Evolutionary conservation across 2,797 vertebrate species (phyloP).

Genomic region (Acridotheres tristis): DNA sequence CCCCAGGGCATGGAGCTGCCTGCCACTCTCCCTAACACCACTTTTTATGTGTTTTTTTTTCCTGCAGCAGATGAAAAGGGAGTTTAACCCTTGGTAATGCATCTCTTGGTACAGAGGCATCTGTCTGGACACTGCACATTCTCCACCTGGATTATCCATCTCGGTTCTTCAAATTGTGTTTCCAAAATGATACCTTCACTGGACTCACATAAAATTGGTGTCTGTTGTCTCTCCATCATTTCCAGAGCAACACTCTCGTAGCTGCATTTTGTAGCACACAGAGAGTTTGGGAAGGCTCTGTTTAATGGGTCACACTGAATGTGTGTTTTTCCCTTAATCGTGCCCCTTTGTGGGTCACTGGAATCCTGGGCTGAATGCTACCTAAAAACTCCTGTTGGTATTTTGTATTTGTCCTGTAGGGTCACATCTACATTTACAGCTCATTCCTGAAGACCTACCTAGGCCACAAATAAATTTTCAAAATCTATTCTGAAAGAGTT

Average conservation of each 20-base stretch:
- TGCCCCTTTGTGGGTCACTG: background rate
- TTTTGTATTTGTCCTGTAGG: background rate
- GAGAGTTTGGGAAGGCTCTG: background rate
- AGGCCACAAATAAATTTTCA: background rate
- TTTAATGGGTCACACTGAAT: background rate
- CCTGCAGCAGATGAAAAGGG: background rate
- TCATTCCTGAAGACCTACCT: background rate
- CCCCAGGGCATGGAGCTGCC: background rate
- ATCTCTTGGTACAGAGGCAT: background rate
- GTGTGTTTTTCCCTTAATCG: background rate
- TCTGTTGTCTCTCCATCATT: background rate
- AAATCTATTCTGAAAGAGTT: background rate
- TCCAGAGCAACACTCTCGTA: background rate
- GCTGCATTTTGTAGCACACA: background rate
- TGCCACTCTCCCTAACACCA: background rate
- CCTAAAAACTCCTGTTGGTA: background rate
- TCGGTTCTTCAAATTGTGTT: background rate
- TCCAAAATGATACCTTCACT: background rate
- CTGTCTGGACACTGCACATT: background rate
- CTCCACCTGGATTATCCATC: background rate
- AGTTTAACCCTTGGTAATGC: background rate
- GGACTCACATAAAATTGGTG: background rate
- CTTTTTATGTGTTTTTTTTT: too few species aligned
- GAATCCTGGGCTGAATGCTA: background rate
- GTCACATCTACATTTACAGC: background rate